Evolutionary conservation across 2,888 invertebrate species (phyloP), one percentile per base, ranked within the genome.

Genomic region (Timema cristinae): DNA sequence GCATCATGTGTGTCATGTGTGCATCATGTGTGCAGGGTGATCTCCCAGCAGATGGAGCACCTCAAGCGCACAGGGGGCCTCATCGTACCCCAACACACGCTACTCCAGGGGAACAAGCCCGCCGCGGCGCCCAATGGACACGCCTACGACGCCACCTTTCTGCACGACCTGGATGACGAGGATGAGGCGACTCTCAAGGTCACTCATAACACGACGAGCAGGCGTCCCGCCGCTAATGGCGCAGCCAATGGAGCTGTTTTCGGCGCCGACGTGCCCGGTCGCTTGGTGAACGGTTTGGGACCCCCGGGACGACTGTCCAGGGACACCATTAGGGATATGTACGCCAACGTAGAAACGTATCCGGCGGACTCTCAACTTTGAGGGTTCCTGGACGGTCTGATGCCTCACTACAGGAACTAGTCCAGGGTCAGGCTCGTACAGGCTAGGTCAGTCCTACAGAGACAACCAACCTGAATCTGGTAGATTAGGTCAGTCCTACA

Each of bases 11-110:
- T 32, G 32, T 32, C 32, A 32, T 32, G 32, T 32, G 4, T 32
- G 32, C 32, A 32, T 32, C 32, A 32, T 32, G 32, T 32, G 32
- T 32, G 32, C 32, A 32, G 72, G n/a, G 87, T 90, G 0, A 85
- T 93, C 49, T 83, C 87, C 16, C 89, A 90, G 75, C 88, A 92
- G 79, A 88, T 92, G 81, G 87, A 89, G 76, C 86, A 87, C 32
- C 72, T 75, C 13, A 75, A 76, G 69, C 66, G 73, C 69, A 73
- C 75, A 10, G 75, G 75, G n/a, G 76, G 76, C 8, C 71, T 76
- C 69, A 78, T 73, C 72, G 75, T 68, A 52, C 75, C 75, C 50
- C 73, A 74, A 49, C 77, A 79, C 54, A 69, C 72, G 66, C 71
- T 72, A 63, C 71, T 63, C 7, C 32, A 32, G 32, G 32, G 32